Percentiles rank a stretch among this genome's conserved stretches.
Evolutionary conservation across 2,797 vertebrate genomes (phyloP).

Genomic region (Manis crassicaudata): DNA sequence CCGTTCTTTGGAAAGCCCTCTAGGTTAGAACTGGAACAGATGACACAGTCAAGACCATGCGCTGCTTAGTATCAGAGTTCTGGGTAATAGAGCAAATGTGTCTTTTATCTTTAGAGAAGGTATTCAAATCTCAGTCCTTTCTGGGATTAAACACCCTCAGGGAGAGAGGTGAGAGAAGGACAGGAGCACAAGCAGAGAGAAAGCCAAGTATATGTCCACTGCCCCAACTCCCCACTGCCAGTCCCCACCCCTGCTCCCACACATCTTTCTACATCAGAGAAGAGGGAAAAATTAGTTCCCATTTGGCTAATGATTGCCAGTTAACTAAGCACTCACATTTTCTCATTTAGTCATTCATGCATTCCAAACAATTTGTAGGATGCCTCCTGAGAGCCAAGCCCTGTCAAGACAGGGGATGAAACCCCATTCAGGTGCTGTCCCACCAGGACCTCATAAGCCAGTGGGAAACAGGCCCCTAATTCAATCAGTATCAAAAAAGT

Average conservation of each 20-base stretch:
- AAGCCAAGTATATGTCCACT: background rate
- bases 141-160: background rate
- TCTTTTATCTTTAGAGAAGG: too few relatives aligned
- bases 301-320: background rate
- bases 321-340: slow-evolving; percentile 26
- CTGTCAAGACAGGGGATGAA: background rate
- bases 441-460: background rate
- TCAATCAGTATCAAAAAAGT: background rate
- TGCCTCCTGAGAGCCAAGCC: slow-evolving; percentile 28
- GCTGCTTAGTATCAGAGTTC: background rate
- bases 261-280: background rate
- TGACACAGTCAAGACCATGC: background rate
- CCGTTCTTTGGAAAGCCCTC: background rate
- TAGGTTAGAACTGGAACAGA: background rate
- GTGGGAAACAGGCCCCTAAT: background rate
- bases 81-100: too few relatives aligned
- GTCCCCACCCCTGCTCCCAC: background rate
- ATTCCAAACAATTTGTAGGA: slow-evolving; percentile 63
- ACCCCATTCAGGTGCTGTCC: background rate
- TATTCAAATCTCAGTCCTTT: too few relatives aligned
- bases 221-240: background rate
- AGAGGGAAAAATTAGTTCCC: background rate
- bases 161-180: background rate
- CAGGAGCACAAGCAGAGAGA: background rate
- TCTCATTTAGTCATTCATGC: slow-evolving; percentile 53